Base-by-base conservation (phyloP, 2,113 vertebrate species). In the Chaetodon trifascialis region DNA sequence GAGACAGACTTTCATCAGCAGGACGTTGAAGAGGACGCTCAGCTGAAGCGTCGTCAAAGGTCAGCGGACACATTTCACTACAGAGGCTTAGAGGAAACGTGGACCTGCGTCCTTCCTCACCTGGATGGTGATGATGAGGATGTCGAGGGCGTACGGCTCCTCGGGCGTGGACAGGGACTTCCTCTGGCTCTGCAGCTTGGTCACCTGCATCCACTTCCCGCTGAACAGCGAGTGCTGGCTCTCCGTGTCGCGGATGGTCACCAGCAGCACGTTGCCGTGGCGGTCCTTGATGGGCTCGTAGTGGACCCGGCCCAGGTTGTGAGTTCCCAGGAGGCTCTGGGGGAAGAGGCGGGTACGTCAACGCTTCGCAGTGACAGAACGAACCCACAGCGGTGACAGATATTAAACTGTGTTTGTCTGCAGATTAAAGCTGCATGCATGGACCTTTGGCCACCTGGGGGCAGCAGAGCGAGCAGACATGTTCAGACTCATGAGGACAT, bases 101-200 rank as follows among this genome's bases (percentile, higher is more conserved):
- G 14, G 17, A 49, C 5, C 5, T 11, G 42, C 16, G 16, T 4
- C 2, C 25, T 59, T n/a, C 36, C 69, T 78, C 56, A 98, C 98
- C 97, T 99, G 98, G 73, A 99, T 96, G 79, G 98, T 99, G 94
- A 99, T 99, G 88, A 99, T 94, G 89, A 99, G 96, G 88, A 99
- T 96, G 91, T 99, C 98, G 85, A 99, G 95, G 9, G 98, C 97
- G 40, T 98, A 98, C 59, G 98, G 98, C 87, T 99, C 98, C 92
- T 99, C 98, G 0, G 98, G 98, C 10, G 97, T 99, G 86, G 98
- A 99, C 72, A 99, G 94, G n/a, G 97, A 97, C 94, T 99, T 99
- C 91, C 97, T 96, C 94, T 99, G 98, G 89, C 97, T 99, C 95
- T 99, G 98, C 78, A 99, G 95, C 80, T 98, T 99, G 92, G 96